phyloP scores from a whole-genome alignment of 2,113 vertebrate species.

The Gallinago jamesoni region DNA sequence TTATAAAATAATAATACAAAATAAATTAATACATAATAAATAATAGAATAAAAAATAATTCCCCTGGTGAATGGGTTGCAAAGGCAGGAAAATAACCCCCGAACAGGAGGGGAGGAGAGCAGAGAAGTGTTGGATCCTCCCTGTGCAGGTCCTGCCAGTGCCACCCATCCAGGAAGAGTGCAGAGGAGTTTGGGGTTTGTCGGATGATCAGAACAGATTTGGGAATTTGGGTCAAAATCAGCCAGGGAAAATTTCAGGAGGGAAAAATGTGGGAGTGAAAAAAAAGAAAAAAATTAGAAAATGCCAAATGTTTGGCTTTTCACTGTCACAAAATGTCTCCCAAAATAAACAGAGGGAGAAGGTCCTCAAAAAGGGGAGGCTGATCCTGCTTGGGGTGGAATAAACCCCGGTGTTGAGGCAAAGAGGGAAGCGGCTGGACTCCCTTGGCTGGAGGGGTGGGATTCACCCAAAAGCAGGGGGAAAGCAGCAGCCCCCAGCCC shows the following conservation, averaged over 20 bases:
- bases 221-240: neutral
- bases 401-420: neutral
- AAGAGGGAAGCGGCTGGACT: accelerated
- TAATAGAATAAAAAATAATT: neutral
- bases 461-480: neutral
- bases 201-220: neutral
- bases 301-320: neutral
- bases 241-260: neutral
- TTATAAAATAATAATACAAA: neutral
- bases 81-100: neutral
- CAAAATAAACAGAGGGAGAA: neutral
- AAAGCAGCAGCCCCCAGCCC: neutral
- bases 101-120: neutral
- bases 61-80: neutral
- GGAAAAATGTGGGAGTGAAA: neutral
- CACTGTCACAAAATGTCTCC: neutral
- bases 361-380: neutral
- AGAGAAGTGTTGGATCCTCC: accelerated
- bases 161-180: accelerated
- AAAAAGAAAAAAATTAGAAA: neutral
- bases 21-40: neutral
- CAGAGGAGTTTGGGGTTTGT: neutral
- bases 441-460: neutral
- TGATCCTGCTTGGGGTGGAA: neutral
- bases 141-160: neutral